A percentile compares a stretch with the other conserved stretches of the same genome.
phyloP scores from a whole-genome alignment of 53 echinoderm and acorn worm genomes.

The Arbacia lixula region DNA sequence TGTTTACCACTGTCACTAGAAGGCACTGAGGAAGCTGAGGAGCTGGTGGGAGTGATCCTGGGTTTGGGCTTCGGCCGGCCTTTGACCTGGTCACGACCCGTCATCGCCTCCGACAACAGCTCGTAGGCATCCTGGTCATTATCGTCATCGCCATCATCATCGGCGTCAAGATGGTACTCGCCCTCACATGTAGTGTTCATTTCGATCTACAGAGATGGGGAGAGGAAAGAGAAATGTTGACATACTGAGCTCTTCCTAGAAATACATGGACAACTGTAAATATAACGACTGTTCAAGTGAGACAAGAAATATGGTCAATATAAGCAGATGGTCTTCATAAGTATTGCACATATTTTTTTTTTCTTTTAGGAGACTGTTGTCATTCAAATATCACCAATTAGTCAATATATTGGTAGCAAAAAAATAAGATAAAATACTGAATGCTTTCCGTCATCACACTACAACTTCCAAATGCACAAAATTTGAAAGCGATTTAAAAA shows the following conservation, averaged over 20 bases:
- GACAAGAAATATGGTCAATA: too few relatives aligned
- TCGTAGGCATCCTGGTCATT: slow-evolving; percentile 78
- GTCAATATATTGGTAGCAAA: too few relatives aligned
- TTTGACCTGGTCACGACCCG: slow-evolving; percentile 42
- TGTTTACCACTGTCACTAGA: slow-evolving; percentile 53
- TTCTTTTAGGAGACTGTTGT: too few relatives aligned
- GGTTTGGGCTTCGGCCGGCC: slow-evolving; percentile 41
- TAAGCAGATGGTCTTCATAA: too few relatives aligned
- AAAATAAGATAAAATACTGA: too few relatives aligned
- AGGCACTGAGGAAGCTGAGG: slow-evolving; percentile 40
- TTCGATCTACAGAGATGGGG: not conserved
- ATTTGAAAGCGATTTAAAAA: too few relatives aligned
- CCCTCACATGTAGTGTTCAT: slow-evolving; percentile 30
- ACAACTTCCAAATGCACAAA: too few relatives aligned
- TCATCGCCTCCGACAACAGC: slow-evolving; percentile 82
- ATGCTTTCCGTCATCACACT: too few relatives aligned
- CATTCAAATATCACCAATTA: too few relatives aligned
- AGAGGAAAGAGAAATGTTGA: not conserved
- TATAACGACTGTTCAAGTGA: too few relatives aligned
- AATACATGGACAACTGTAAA: too few relatives aligned
- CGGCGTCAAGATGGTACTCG: slow-evolving; percentile 30
- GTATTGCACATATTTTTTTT: too few relatives aligned
- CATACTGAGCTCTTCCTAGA: not conserved
- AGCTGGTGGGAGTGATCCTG: slow-evolving; percentile 41
- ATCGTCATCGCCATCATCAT: slow-evolving; percentile 57